These are phyloP conservation scores for Aegypius monachus DNA, from an alignment of 2,113 vertebrate species.

Conservation along the genomic window DNA sequence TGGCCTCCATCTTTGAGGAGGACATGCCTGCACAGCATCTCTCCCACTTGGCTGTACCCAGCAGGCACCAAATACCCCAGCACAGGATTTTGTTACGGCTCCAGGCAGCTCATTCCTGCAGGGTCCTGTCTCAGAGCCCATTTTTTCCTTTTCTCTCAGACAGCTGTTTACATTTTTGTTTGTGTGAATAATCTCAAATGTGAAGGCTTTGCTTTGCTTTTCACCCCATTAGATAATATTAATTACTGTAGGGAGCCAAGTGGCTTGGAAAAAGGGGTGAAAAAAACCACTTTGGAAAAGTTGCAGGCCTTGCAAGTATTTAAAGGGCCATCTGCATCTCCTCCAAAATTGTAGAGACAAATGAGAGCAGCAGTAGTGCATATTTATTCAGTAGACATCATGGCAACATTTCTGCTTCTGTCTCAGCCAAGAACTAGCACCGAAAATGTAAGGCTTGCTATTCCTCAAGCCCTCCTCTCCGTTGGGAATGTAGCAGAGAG, in stretches of 20 bases:
- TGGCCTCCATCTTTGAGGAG: not conserved
- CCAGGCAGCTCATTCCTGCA: not conserved
- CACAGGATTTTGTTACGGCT: not conserved
- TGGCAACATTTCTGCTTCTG: not conserved
- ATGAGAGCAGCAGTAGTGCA: not conserved
- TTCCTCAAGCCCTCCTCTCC: not conserved
- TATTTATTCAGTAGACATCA: conserved; percentile 23
- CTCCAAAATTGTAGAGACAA: conserved; percentile 17
- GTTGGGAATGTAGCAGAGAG: not conserved
- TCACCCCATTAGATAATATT: conserved; percentile 44
- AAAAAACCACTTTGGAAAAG: not conserved
- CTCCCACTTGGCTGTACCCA: not conserved
- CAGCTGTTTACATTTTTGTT: conserved; percentile 56
- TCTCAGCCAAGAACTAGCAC: not conserved
- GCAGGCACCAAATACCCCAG: not conserved
- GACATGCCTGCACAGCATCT: not conserved
- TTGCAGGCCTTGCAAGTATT: conserved; percentile 44
- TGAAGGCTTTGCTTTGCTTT: conserved; percentile 35
- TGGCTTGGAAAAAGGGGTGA: not conserved
- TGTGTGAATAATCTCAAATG: conserved; percentile 58
- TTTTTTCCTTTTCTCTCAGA: not conserved
- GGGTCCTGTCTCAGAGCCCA: not conserved
- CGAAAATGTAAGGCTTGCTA: not conserved
- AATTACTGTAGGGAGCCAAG: conserved; percentile 42
- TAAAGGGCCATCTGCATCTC: conserved; percentile 46